Percentiles rank a stretch among this genome's conserved stretches.
Conservation (phyloP, 2,113 vertebrate species). For the Excalfactoria chinensis region DNA sequence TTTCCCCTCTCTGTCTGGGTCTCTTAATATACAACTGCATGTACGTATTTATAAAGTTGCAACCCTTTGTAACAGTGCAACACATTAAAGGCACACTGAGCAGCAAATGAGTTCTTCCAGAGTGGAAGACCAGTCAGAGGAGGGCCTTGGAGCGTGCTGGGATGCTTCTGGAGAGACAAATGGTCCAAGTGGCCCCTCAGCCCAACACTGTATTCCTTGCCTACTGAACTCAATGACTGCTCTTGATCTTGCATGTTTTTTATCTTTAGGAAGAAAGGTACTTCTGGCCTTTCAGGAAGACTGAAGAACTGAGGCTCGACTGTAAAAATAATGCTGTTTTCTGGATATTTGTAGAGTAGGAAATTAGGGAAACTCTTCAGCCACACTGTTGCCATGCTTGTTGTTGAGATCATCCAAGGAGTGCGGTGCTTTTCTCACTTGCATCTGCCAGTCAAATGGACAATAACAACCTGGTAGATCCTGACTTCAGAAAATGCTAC, state of each 20-base stretch:
- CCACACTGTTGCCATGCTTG: background rate
- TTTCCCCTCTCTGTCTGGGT: fast-evolving
- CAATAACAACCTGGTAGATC: background rate
- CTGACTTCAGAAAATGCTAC: background rate
- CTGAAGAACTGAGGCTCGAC: background rate
- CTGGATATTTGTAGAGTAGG: background rate
- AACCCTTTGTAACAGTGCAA: background rate
- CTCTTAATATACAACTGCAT: background rate
- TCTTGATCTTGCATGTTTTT: background rate
- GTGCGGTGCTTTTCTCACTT: background rate
- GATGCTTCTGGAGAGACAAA: background rate
- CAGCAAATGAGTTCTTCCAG: background rate
- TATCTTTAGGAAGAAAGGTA: background rate
- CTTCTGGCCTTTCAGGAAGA: background rate
- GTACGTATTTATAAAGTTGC: background rate
- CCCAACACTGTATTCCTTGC: background rate
- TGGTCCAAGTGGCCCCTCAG: background rate
- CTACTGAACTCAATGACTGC: background rate
- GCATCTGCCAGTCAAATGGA: background rate
- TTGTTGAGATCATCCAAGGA: background rate
- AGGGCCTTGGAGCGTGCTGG: background rate
- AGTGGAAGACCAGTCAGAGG: background rate
- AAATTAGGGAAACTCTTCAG: background rate
- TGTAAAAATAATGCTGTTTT: background rate
- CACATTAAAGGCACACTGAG: background rate